Conservation (phyloP, 1,140 invertebrate genomes). For the Rhagoletis pomonella region DNA sequence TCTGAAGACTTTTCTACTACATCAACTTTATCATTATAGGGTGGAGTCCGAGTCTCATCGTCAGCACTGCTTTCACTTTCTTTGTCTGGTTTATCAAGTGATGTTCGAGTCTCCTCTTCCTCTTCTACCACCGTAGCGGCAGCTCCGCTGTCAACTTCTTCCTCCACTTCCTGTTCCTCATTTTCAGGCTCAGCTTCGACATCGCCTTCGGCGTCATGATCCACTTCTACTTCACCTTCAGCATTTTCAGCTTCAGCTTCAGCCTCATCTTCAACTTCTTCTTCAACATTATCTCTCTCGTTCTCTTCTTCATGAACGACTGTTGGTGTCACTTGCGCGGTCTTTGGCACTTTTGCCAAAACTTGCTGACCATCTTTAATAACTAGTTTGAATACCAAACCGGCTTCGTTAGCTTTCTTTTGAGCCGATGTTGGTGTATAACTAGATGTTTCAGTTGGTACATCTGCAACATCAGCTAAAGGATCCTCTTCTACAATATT, state of each 20-base stretch:
- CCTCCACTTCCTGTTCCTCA: conserved; percentile 65
- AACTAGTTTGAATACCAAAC: conserved; percentile 80
- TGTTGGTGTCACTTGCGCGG: conserved; percentile 58
- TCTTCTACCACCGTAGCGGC: conserved; percentile 58
- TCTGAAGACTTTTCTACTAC: conserved; percentile 53
- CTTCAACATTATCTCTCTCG: conserved; percentile 57
- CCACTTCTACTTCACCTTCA: background rate
- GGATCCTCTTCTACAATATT: conserved; percentile 54
- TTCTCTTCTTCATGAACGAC: conserved; percentile 57
- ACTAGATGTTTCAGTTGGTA: conserved; percentile 58
- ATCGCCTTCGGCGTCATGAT: conserved; percentile 54
- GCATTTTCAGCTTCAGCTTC: conserved; percentile 54
- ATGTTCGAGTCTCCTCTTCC: conserved; percentile 55
- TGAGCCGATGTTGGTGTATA: conserved; percentile 67
- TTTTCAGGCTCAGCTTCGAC: conserved; percentile 62
- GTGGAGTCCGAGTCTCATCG: conserved; percentile 55
- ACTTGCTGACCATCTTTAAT: conserved; percentile 85
- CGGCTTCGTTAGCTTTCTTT: conserved; percentile 64
- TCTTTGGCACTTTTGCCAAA: conserved; percentile 78
- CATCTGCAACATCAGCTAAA: conserved; percentile 54
- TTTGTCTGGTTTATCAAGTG: conserved; percentile 52
- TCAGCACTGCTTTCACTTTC: conserved; percentile 58
- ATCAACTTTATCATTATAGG: conserved; percentile 60
- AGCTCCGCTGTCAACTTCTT: conserved; percentile 56
- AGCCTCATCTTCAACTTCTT: conserved; percentile 57